Percentiles rank a stretch among this genome's conserved stretches.
phyloP scores from a whole-genome alignment of 2,113 vertebrate species.

The Myrmecobius fasciatus region DNA sequence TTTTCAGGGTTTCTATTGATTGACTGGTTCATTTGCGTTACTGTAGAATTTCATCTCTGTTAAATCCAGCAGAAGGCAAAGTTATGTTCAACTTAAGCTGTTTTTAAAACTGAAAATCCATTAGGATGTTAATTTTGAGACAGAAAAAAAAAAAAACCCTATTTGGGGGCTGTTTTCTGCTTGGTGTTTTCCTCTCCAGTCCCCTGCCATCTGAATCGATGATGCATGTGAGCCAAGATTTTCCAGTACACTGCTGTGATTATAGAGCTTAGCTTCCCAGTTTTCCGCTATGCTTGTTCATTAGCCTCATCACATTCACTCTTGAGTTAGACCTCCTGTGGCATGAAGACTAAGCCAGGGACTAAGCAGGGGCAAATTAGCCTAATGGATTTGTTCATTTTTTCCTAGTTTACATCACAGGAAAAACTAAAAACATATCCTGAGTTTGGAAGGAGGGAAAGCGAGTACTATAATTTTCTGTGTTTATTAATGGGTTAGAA shows the following conservation, averaged over 20 bases:
- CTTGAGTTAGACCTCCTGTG: slow-evolving; percentile 47
- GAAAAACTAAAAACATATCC: slow-evolving; percentile 36
- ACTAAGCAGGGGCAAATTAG: slow-evolving; percentile 6
- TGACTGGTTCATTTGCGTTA: slow-evolving; percentile 44
- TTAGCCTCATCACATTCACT: not conserved
- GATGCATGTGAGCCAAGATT: slow-evolving; percentile 54
- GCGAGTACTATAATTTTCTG: not conserved
- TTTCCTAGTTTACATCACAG: slow-evolving; percentile 35
- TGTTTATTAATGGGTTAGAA: slow-evolving; percentile 16
- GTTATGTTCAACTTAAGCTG: slow-evolving; percentile 34
- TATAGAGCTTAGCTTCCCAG: slow-evolving; percentile 33
- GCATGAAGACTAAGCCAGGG: slow-evolving; percentile 32
- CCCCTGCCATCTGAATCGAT: slow-evolving; percentile 37
- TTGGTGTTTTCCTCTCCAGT: slow-evolving; percentile 32
- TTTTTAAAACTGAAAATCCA: slow-evolving; percentile 54
- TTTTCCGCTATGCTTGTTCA: slow-evolving; percentile 31
- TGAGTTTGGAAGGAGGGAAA: slow-evolving; percentile 16
- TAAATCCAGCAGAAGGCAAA: slow-evolving; percentile 41
- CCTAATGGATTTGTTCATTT: slow-evolving; percentile 44
- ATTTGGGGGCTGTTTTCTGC: slow-evolving; percentile 34
- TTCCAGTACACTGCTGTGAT: slow-evolving; percentile 44
- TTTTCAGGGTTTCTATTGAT: not conserved
- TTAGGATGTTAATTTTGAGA: slow-evolving; percentile 39
- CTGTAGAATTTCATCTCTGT: slow-evolving; percentile 19
- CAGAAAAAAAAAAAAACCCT: slow-evolving; percentile 10